Evolutionary conservation across 2,888 invertebrate species (phyloP), one percentile per base, ranked within the genome.

Genomic region (Nipponacmea schrenckii): DNA sequence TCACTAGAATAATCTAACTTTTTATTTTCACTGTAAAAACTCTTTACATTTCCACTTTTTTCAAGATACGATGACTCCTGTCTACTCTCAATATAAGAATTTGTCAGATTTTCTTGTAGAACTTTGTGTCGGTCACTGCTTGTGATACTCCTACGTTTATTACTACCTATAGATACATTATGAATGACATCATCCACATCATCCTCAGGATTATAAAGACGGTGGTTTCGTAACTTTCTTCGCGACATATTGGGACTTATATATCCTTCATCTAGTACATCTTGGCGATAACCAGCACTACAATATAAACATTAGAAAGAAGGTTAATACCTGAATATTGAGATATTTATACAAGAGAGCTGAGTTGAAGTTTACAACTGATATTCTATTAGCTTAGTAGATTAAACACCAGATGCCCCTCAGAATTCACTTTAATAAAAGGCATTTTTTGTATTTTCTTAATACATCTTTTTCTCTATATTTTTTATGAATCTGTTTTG

Each of bases 181-280:
- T 39, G 39, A 39, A 39, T 39, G 1, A 39, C 39, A 39, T 39
- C 39, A 39, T 39, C 39, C 7, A 5, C 39, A 39, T 39, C 39
- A 39, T 39, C 39, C 8, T 39, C 39, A 39, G 39, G 39, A 39
- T 39, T 39, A 39, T 39, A 39, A 8, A 39, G 39, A 39, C 39
- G 39, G 10, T 39, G 39, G 10, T 39, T 20, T 7, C 45, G 66
- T 44, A 66, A 39, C 20, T 44, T 17, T 66, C 66, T 31, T 10
- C 66, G 66, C 14, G 66, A 66, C 66, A 66, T 66, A 12, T 66
- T 66, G 31, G 66, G 66, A 66, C 66, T 66, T 15, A 39, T 44
- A 17, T 45, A 44, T 10, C 24, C 44, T 66, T 66, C 20, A 24
- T 66, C 66, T 12, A 44, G 39, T 66, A 24, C 46, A 14, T 44